Evolutionary conservation across 30 jellyfish, hydroid and myxozoan genomes (phyloP).

Genomic region (Cassiopea xamachana): DNA sequence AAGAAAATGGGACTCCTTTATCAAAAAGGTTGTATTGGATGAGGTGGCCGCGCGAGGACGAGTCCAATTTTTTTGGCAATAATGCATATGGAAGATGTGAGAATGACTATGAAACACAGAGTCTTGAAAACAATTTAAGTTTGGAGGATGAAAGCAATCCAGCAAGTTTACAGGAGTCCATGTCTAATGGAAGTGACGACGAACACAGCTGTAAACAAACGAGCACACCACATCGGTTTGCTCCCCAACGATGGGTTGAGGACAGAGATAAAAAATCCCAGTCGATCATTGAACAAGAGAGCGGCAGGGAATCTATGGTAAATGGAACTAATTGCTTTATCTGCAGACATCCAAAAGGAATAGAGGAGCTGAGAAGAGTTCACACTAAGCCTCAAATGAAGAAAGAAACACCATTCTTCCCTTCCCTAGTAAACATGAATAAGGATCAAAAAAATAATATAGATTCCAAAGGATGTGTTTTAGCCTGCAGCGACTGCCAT

Average conservation of each 20-base stretch:
- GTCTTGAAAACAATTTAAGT: background rate
- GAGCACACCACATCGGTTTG: background rate
- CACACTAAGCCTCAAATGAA: slow-evolving; percentile 76
- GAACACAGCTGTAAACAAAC: background rate
- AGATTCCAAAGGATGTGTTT: slow-evolving; percentile 69
- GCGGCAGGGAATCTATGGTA: background rate
- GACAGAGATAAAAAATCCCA: background rate
- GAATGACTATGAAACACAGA: background rate
- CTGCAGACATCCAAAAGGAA: slow-evolving; percentile 36
- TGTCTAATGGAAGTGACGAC: background rate
- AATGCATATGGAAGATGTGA: background rate
- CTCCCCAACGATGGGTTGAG: background rate
- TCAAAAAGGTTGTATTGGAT: slow-evolving; percentile 82
- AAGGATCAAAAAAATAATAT: slow-evolving; percentile 13
- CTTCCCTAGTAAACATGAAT: slow-evolving; percentile 23
- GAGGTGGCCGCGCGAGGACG: slow-evolving; percentile 13
- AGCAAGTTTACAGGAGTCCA: background rate
- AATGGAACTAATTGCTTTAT: slow-evolving; percentile 23
- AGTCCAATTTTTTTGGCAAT: background rate
- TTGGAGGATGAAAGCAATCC: slow-evolving; percentile 5
- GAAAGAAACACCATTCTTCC: slow-evolving; percentile 80
- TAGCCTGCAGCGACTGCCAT: slow-evolving; percentile 43
- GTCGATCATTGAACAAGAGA: background rate
- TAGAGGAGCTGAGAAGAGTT: slow-evolving; percentile 9
- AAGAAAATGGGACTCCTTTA: slow-evolving; percentile 71